A percentile compares a stretch with the other conserved stretches of the same genome.
These are phyloP conservation scores for Nomada hirtipes DNA, from an alignment of 2,888 invertebrate genomes.

Conservation along the genomic window DNA sequence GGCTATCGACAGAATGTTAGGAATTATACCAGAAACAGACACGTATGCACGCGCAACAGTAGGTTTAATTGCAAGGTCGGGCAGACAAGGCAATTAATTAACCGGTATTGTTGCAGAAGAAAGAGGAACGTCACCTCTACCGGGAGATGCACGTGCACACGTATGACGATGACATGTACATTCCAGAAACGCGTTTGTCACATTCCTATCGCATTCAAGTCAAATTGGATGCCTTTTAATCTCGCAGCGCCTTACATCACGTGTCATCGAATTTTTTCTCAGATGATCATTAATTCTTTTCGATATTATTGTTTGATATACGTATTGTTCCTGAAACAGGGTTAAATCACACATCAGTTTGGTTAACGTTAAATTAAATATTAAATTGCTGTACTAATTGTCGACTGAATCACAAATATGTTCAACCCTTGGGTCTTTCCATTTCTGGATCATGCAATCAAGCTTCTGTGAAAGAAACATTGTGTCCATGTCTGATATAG, in stretches of 20 bases:
- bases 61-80: constrained; percentile 64
- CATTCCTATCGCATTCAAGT: constrained; percentile 11
- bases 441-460: neutral
- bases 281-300: neutral
- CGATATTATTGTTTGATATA: constrained; percentile 9
- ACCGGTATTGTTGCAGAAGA: constrained; percentile 49
- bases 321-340: neutral
- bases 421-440: neutral
- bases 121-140: constrained; percentile 47
- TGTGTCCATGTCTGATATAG: neutral
- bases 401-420: neutral
- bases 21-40: constrained; percentile 38
- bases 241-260: neutral
- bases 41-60: constrained; percentile 32
- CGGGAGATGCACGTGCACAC: constrained; percentile 19
- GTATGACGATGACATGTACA: neutral
- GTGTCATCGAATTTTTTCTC: constrained; percentile 15
- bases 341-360: neutral
- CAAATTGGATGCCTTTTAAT: constrained; percentile 38
- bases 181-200: constrained; percentile 1
- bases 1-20: constrained; percentile 23
- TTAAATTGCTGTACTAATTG: neutral
- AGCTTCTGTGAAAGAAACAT: neutral
- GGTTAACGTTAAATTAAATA: neutral
- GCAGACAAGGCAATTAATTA: constrained; percentile 56